Conservation (phyloP, 2,113 vertebrate genomes). For the Centropus bengalensis region DNA sequence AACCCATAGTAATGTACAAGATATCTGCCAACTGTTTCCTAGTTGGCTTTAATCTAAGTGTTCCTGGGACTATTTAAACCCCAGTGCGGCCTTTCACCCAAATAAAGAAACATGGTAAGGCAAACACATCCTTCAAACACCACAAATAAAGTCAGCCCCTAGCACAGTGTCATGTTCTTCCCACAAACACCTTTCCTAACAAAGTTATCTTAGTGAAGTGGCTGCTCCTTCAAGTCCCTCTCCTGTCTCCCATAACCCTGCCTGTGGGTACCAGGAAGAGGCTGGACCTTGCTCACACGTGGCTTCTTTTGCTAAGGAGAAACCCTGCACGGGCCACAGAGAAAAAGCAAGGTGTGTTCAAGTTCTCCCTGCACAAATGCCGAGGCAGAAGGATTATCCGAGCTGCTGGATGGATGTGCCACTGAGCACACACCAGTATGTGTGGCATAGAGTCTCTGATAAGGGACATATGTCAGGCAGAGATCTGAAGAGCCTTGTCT, state of each 20-base stretch:
- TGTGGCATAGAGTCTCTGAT: rapidly evolving
- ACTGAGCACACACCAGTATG: background rate
- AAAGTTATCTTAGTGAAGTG: background rate
- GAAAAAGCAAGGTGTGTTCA: background rate
- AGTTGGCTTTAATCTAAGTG: background rate
- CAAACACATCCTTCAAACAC: background rate
- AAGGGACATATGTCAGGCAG: background rate
- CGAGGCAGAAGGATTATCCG: background rate
- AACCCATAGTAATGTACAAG: background rate
- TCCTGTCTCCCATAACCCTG: background rate
- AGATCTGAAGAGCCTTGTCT: background rate
- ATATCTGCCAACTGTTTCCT: background rate
- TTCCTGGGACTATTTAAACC: background rate
- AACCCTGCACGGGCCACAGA: background rate
- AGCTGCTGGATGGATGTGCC: background rate
- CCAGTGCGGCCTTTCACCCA: background rate
- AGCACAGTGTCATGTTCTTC: background rate
- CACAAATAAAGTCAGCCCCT: background rate
- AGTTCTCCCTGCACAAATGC: background rate
- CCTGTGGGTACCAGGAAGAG: background rate
- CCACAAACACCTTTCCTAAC: background rate
- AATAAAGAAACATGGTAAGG: background rate
- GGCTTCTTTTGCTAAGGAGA: background rate
- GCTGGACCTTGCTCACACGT: background rate
- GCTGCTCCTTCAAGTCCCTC: background rate